Evolutionary conservation across 2,113 vertebrate species (phyloP).

Genomic region (Platichthys stellatus): DNA sequence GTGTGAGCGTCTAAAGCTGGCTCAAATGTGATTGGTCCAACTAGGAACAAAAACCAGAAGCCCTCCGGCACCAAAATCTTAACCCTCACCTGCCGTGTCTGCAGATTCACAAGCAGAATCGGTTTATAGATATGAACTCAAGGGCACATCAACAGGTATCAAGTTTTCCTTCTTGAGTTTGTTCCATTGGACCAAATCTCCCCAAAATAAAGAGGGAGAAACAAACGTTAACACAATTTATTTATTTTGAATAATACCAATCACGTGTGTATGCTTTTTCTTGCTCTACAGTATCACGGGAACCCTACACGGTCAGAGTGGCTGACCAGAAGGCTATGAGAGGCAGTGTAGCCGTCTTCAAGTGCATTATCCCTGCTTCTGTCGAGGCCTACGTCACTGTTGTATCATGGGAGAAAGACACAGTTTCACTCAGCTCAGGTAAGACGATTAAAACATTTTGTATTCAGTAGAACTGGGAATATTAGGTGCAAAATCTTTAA

Average conservation of each 20-base stretch:
- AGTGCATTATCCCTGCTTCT: conserved; percentile 99
- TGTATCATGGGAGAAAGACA: conserved; percentile 99
- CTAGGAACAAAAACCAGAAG: no score
- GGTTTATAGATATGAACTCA: no score
- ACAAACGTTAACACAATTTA: not conserved
- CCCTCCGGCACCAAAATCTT: no score
- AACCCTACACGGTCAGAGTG: conserved; percentile 98
- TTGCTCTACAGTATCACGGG: conserved; percentile 89
- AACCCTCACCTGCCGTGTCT: no score
- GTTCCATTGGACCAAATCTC: no score
- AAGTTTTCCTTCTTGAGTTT: no score
- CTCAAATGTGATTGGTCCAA: no score
- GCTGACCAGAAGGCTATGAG: conserved; percentile 99
- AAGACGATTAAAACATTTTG: conserved; percentile 56
- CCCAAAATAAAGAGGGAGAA: not conserved
- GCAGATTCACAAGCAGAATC: no score
- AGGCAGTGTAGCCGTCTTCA: conserved; percentile 99
- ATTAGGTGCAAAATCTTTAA: not conserved
- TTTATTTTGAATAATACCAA: not conserved
- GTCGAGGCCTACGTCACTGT: conserved; percentile 98
- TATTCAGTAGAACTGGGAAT: no score
- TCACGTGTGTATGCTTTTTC: conserved; percentile 13
- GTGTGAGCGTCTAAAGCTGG: no score
- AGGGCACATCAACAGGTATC: no score
- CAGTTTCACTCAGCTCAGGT: conserved; percentile 99